Evolutionary conservation across 2,797 vertebrate genomes (phyloP), one percentile per base, ranked within the genome.

Genomic region (Coilia nasus): DNA sequence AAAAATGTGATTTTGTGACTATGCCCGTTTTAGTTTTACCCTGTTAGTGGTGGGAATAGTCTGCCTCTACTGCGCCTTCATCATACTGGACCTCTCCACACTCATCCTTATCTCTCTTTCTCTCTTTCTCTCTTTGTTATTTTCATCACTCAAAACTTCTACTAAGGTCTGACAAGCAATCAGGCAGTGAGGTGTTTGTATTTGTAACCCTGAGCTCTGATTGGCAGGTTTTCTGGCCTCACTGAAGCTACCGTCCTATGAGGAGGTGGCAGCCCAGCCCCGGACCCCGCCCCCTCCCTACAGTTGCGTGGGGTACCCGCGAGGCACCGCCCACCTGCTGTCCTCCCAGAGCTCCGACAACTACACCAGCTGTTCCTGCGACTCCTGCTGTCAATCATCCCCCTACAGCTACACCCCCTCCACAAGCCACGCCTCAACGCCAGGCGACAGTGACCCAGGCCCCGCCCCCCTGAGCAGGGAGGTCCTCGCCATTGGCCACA

Each of bases 161-260:
- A 41, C 35, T 41, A 5, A 2, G 2, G 35, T 5, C 35, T 41
- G 35, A 41, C 35, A 41, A 41, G 35, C 35, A 2, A 41, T 41
- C 35, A 41, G 35, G 5, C 35, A 41, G 35, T 41, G 5, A 41
- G 5, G 35, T 41, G 35, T 41, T 41, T 5, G 5, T 41, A 41
- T 41, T 41, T 41, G 35, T 41, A 41, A 41, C 50, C n/a, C 35
- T 28, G 57, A 35, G 25, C 31, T 85, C 9, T 83, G 23, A 21
- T 91, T 60, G 87, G 44, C 87, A 97, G 98, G 98, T 93, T 96
- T 98, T 88, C 91, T 99, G 92, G 97, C 97, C 5, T 95, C 97
- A 23, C 96, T 98, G 89, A 98, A 98, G 94, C 94, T 98, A 78
- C 98, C 98, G 0, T 97, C 97, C 87, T 99, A 99, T 0, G 98